phyloP scores from a whole-genome alignment of 2,797 vertebrate species.

The Rhincodon typus region DNA sequence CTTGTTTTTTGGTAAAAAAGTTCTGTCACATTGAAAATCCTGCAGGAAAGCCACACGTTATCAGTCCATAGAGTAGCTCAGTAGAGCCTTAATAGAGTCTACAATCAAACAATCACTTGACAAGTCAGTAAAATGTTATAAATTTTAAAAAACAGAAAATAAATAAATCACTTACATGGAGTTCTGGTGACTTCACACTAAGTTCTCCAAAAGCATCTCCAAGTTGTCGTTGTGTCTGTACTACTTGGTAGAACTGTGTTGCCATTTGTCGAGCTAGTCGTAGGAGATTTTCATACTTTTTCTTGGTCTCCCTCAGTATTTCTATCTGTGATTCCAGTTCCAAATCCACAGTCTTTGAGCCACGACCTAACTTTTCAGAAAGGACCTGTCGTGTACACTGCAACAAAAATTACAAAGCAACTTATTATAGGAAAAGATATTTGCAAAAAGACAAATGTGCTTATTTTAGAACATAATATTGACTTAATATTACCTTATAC shows the following conservation, averaged over 20 bases:
- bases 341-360: constrained; percentile 92
- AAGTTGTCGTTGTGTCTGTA: constrained; percentile 90
- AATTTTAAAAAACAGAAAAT: neutral
- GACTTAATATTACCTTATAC: too few relatives aligned
- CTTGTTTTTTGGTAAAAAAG: neutral
- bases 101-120: neutral
- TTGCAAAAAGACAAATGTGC: neutral
- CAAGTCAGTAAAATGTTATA: neutral
- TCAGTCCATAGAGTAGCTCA: neutral
- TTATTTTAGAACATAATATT: neutral
- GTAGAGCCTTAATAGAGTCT: neutral
- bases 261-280: constrained; percentile 83
- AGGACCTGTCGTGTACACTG: constrained; percentile 96
- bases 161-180: constrained; percentile 72
- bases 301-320: constrained; percentile 89
- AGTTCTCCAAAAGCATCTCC: constrained; percentile 94
- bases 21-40: neutral
- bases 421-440: neutral
- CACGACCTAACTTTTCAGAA: constrained; percentile 91
- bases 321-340: constrained; percentile 96
- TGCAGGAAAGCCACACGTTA: neutral
- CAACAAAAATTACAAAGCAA: constrained; percentile 40
- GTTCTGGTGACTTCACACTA: constrained; percentile 92
- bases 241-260: constrained; percentile 83
- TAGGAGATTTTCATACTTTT: constrained; percentile 89